Evolutionary conservation across 2,113 vertebrate species (phyloP), one percentile per base, ranked within the genome.

Genomic region (Macrotis lagotis): DNA sequence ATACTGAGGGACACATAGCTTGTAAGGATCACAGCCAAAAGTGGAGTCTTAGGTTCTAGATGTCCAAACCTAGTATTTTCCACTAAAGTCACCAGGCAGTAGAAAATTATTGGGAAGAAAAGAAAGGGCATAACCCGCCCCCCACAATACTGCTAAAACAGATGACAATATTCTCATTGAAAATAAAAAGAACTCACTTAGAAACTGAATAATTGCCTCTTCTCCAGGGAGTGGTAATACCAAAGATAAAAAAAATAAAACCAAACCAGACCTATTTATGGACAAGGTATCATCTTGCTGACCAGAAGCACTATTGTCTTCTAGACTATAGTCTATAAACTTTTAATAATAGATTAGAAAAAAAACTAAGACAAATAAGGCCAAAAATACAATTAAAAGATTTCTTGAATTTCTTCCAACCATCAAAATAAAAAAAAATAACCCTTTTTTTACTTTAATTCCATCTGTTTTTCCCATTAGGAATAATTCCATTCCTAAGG

Each of bases 321-420:
- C n/a, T 83, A 83, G 37, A 83, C n/a, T 83, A 83, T 8, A 83
- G 66, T 83, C n/a, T 44, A 44, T 83, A 83, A 0, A 83, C 19
- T 83, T 74, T 83, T 44, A 16, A 44, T 44, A 83, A 44, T 83
- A 83, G 37, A 50, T 90, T 31, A 94, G 74, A 28, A 92, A 92
- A 89, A 89, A 96, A 59, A 19, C 44, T 92, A 28, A 91, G 93
- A 90, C 88, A 59, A 96, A 92, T 74, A 48, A 88, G 59, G 90
- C 12, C 48, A 88, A 94, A 94, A 83, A 55, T 44, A 25, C 8
- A 83, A 52, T 83, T 83, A 50, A 89, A 83, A 31, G 28, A 91
- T 7, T 94, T 19, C 26, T 91, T 48, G 25, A 93, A 83, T 93
- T 88, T 92, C 83, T 90, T 88, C 16, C 66, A 8, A 14, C 90